phyloP scores from a whole-genome alignment of 2,797 vertebrate genomes.

The Nothura maculosa region DNA sequence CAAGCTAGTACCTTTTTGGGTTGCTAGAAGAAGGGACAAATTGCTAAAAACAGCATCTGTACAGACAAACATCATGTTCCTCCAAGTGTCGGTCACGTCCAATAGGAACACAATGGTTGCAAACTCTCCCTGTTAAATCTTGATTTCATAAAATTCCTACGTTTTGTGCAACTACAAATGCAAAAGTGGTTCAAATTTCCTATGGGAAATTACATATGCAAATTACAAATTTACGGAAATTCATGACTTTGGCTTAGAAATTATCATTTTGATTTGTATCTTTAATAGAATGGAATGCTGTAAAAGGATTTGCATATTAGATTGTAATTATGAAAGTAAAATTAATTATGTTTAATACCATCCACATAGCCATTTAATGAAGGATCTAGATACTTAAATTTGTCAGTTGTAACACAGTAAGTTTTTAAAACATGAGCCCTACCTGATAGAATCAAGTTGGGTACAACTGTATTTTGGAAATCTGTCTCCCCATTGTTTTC shows the following conservation, averaged over 20 bases:
- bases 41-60: not conserved
- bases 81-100: not conserved
- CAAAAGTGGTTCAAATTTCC: slow-evolving; percentile 45
- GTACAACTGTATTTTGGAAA: not conserved
- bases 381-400: slow-evolving; percentile 66
- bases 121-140: not conserved
- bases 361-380: slow-evolving; percentile 48
- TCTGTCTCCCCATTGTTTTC: not conserved
- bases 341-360: slow-evolving; percentile 62
- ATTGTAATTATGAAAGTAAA: slow-evolving; percentile 65
- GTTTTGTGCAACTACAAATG: not conserved
- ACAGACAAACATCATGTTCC: not conserved
- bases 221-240: slow-evolving; percentile 40
- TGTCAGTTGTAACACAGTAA: not conserved
- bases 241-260: slow-evolving; percentile 60
- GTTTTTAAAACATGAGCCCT: not conserved
- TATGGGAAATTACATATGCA: slow-evolving; percentile 43
- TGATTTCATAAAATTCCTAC: not conserved
- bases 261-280: slow-evolving; percentile 57
- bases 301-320: slow-evolving; percentile 69
- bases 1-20: not conserved
- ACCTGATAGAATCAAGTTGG: not conserved
- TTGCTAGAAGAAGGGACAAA: not conserved
- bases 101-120: not conserved
- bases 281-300: slow-evolving; percentile 58